Evolutionary conservation across 2,797 vertebrate genomes (phyloP).

Genomic region (Podarcis lilfordi): DNA sequence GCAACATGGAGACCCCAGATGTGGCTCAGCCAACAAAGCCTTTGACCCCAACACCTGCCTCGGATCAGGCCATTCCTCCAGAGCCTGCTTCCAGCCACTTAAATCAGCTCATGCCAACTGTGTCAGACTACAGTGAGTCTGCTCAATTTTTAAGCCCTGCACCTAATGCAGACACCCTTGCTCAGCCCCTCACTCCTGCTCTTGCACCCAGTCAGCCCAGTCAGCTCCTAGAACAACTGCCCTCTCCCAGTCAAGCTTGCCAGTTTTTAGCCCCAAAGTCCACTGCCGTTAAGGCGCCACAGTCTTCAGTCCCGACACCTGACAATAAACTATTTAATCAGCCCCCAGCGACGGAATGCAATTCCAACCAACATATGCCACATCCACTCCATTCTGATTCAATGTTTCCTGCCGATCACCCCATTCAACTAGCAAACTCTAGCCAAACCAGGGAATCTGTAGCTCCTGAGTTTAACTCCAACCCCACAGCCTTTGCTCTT

Average conservation of each 20-base stretch:
- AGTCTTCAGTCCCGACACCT: not conserved
- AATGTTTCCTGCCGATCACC: not conserved
- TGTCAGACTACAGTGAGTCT: slow-evolving; percentile 33
- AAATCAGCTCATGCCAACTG: slow-evolving; percentile 24
- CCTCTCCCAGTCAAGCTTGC: not conserved
- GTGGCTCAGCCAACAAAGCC: not conserved
- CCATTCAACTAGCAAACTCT: slow-evolving; percentile 15
- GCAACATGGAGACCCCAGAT: not conserved
- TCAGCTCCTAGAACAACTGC: not conserved
- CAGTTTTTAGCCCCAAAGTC: not conserved
- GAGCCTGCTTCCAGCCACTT: not conserved
- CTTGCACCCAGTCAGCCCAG: not conserved
- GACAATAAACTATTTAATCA: not conserved
- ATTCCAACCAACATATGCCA: not conserved
- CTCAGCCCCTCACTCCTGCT: not conserved
- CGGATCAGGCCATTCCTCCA: not conserved
- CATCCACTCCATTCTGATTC: not conserved
- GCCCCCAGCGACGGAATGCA: not conserved
- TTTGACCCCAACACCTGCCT: not conserved
- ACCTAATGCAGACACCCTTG: not conserved
- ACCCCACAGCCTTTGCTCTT: slow-evolving; percentile 2
- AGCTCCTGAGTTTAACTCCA: slow-evolving; percentile 28
- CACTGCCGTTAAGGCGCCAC: not conserved
- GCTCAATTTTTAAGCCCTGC: not conserved
- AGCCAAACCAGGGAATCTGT: slow-evolving; percentile 34